Percentiles rank a stretch among this genome's conserved stretches.
These are phyloP conservation scores for Samia ricini DNA, from an alignment of 1,140 invertebrate species.

Conservation along the genomic window DNA sequence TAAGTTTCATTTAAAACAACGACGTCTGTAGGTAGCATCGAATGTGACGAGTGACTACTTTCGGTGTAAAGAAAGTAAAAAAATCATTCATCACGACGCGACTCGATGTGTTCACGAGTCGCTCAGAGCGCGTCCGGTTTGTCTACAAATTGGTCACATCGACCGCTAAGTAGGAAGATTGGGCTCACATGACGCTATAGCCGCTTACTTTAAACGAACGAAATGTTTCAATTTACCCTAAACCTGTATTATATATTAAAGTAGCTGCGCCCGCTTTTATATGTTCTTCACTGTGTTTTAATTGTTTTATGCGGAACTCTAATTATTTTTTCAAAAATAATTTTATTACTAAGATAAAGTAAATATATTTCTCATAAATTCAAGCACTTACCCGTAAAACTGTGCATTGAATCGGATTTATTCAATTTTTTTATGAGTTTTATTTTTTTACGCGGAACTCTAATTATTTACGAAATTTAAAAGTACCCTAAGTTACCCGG, in stretches of 20 bases:
- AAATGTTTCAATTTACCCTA: conserved; percentile 14
- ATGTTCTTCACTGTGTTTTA: no score
- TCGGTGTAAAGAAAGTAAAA: conserved; percentile 69
- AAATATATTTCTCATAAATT: no score
- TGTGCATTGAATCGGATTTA: no score
- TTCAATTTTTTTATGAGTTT: no score
- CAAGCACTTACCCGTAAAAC: no score
- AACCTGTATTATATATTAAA: not conserved
- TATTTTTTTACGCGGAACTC: no score
- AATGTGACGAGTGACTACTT: conserved; percentile 40
- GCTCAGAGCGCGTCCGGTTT: conserved; percentile 57
- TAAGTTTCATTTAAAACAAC: not conserved
- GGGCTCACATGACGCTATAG: conserved; percentile 34
- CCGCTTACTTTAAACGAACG: conserved; percentile 24
- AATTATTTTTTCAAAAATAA: no score
- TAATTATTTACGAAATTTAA: no score
- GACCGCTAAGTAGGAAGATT: conserved; percentile 67
- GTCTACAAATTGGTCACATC: conserved; percentile 68
- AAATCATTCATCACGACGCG: conserved; percentile 50
- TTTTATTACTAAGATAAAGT: no score
- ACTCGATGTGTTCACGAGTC: conserved; percentile 53
- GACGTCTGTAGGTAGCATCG: conserved; percentile 19
- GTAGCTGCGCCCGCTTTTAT: no score
- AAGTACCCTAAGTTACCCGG: no score
- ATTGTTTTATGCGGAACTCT: no score